A percentile compares a stretch with the other conserved stretches of the same genome.
These are phyloP conservation scores for Paraescarpia echinospica DNA, from an alignment of 1,140 invertebrate genomes.

Conservation along the genomic window DNA sequence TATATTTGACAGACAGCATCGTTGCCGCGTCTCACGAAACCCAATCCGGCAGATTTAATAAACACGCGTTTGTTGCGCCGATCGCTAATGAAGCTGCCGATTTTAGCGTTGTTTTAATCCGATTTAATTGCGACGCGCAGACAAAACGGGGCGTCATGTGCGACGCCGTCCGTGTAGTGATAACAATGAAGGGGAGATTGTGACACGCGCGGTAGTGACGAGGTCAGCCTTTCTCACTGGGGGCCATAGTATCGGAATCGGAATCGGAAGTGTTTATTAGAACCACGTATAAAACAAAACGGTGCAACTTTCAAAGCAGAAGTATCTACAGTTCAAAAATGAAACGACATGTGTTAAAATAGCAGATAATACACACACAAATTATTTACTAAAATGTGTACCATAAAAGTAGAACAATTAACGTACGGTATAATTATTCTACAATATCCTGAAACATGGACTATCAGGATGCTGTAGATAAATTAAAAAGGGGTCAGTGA, in stretches of 20 bases:
- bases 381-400: too few species aligned
- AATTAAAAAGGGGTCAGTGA: too few species aligned
- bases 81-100: neutral
- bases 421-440: too few species aligned
- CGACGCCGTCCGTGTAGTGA: neutral
- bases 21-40: neutral
- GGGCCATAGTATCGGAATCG: neutral
- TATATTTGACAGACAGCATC: neutral
- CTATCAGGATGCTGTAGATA: too few species aligned
- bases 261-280: neutral
- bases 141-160: neutral
- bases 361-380: too few species aligned
- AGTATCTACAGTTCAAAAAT: too few species aligned
- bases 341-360: too few species aligned
- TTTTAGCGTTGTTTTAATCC: neutral
- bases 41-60: neutral
- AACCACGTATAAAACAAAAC: neutral
- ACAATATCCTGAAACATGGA: too few species aligned
- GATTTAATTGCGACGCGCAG: neutral
- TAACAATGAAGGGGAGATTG: neutral
- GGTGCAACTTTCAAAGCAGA: too few species aligned
- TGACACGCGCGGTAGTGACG: neutral
- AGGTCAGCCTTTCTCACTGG: neutral
- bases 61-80: neutral
- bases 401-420: too few species aligned